phyloP scores from a whole-genome alignment of 1,140 invertebrate species.

The Lerema accius region DNA sequence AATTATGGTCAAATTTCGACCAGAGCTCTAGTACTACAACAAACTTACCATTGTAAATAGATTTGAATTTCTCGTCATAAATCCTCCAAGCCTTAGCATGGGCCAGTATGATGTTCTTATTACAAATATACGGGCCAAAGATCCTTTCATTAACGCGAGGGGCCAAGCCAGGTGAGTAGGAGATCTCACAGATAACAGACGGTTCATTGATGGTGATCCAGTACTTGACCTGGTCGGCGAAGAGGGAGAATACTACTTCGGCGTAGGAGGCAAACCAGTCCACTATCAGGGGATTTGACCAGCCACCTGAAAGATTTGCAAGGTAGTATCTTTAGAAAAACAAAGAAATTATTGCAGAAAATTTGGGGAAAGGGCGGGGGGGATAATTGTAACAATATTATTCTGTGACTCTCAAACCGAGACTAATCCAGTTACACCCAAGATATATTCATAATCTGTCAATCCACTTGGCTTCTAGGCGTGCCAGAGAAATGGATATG shows the following conservation, averaged over 20 bases:
- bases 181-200: slow-evolving; percentile 55
- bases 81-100: slow-evolving; percentile 42
- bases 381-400: too few relatives aligned
- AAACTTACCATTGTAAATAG: slow-evolving; percentile 46
- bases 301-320: slow-evolving; percentile 78
- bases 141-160: slow-evolving; percentile 58
- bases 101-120: slow-evolving; percentile 33
- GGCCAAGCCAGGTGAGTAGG: slow-evolving; percentile 62
- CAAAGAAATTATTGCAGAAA: too few relatives aligned
- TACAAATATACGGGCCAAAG: slow-evolving; percentile 34
- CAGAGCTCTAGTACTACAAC: too few relatives aligned
- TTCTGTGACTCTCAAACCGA: too few relatives aligned
- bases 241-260: slow-evolving; percentile 56
- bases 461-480: too few relatives aligned
- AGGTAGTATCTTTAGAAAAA: too few relatives aligned
- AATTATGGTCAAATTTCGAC: too few relatives aligned
- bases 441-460: too few relatives aligned
- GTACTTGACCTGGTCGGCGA: slow-evolving; percentile 72
- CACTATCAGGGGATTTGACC: slow-evolving; percentile 76
- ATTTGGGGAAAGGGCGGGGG: too few relatives aligned
- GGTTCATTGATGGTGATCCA: slow-evolving; percentile 59
- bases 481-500: too few relatives aligned
- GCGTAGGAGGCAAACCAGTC: slow-evolving; percentile 73
- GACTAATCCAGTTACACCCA: too few relatives aligned
- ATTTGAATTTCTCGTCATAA: slow-evolving; percentile 35